Percentiles rank a stretch among this genome's conserved stretches.
These are phyloP conservation scores for Drosophila sturtevanti DNA, from an alignment of 1,140 invertebrate genomes.

Conservation along the genomic window DNA sequence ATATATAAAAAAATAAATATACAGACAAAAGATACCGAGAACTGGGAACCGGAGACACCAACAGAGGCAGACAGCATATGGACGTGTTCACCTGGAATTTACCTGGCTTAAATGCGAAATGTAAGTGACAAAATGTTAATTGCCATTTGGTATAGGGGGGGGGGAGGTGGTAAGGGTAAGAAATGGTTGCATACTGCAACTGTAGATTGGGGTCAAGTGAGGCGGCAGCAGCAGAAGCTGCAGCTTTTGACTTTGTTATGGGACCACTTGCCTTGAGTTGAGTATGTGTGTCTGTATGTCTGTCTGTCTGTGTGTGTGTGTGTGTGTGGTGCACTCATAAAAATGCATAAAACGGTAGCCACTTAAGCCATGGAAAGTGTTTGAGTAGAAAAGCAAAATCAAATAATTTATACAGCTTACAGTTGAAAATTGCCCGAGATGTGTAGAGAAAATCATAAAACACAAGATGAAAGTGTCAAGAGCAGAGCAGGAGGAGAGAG, in stretches of 20 bases:
- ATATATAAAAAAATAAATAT: neutral
- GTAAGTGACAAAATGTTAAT: slow-evolving; percentile 70
- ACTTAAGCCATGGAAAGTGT: slow-evolving; percentile 42
- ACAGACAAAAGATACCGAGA: slow-evolving; percentile 34
- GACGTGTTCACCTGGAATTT: slow-evolving; percentile 63
- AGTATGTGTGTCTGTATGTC: neutral
- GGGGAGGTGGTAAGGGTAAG: neutral
- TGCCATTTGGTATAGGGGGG: slow-evolving; percentile 31
- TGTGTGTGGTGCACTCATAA: slow-evolving; percentile 17
- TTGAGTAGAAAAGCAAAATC: slow-evolving; percentile 32
- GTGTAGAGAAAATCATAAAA: neutral
- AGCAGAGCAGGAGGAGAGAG: neutral
- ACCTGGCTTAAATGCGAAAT: slow-evolving; percentile 59
- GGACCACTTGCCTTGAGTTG: neutral
- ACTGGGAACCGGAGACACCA: slow-evolving; percentile 34
- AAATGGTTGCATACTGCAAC: neutral
- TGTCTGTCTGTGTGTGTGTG: neutral
- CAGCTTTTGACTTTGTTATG: slow-evolving; percentile 9
- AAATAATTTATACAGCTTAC: slow-evolving; percentile 33
- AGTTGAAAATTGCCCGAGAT: neutral
- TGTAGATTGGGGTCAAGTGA: slow-evolving; percentile 56
- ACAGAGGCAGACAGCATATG: slow-evolving; percentile 25
- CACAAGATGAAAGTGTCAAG: slow-evolving; percentile 34
- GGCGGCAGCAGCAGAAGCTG: slow-evolving; percentile 4
- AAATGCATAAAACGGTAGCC: slow-evolving; percentile 51